These are phyloP conservation scores for Artibeus lituratus DNA, from an alignment of 2,797 vertebrate species.

Conservation along the genomic window DNA sequence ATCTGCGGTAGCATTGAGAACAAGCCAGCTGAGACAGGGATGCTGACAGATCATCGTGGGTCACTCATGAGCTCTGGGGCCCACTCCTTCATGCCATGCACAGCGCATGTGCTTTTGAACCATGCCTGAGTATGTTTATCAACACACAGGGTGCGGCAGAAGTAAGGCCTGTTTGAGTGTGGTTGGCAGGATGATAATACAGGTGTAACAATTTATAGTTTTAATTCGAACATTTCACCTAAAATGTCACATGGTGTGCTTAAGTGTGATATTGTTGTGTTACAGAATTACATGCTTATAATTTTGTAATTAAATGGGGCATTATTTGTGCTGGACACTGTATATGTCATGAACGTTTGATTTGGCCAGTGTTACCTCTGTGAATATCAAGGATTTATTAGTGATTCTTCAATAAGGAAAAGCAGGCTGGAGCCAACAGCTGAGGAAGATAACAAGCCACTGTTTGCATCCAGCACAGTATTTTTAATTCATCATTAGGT, in stretches of 20 bases:
- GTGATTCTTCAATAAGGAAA: background rate
- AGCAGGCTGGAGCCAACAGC: background rate
- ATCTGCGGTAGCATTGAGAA: background rate
- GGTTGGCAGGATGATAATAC: no score
- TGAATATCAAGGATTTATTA: background rate
- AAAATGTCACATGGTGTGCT: no score
- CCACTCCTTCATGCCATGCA: background rate
- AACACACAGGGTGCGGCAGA: no score
- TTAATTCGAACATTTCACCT: no score
- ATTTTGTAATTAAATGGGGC: no score
- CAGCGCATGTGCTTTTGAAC: background rate
- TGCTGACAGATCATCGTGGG: background rate
- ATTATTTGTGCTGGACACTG: no score
- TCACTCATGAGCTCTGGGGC: background rate
- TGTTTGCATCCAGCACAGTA: background rate
- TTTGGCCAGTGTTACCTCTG: background rate
- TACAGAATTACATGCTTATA: no score
- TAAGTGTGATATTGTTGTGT: no score
- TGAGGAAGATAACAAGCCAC: background rate
- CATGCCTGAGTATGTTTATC: background rate
- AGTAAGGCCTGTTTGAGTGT: no score
- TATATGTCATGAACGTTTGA: background rate
- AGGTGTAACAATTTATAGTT: no score
- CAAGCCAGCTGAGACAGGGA: background rate
- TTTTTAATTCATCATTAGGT: background rate